phyloP scores from a whole-genome alignment of 2,888 invertebrate genomes.

The Melinopterus prodromus region DNA sequence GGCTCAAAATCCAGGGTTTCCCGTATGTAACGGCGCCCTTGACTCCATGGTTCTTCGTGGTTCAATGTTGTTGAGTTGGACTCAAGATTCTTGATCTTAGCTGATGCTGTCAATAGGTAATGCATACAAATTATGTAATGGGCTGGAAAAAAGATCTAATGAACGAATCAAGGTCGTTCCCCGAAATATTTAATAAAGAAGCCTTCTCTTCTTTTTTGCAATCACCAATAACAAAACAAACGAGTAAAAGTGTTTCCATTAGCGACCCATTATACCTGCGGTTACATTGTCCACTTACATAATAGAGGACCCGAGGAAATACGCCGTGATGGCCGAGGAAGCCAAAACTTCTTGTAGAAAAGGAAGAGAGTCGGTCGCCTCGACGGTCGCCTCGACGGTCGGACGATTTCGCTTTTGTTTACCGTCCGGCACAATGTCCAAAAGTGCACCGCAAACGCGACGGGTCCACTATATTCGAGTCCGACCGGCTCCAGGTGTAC shows the following conservation, averaged over 20 bases:
- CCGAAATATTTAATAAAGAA: not conserved
- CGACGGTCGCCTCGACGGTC: not conserved
- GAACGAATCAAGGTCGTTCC: constrained; percentile 11
- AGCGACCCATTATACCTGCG: not conserved
- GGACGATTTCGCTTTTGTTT: constrained; percentile 27
- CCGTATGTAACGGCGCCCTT: no score
- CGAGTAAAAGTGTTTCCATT: constrained; percentile 10
- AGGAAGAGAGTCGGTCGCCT: not conserved
- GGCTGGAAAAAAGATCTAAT: not conserved
- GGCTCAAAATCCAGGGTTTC: no score
- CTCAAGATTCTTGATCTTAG: no score
- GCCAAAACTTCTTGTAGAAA: not conserved
- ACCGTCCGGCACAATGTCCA: constrained; percentile 13
- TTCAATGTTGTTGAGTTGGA: no score
- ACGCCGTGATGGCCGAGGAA: not conserved
- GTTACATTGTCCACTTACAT: not conserved
- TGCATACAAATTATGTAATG: not conserved
- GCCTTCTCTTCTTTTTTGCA: constrained; percentile 4
- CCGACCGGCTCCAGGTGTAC: constrained; percentile 5
- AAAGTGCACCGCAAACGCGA: not conserved
- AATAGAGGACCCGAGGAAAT: not conserved
- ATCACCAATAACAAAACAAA: constrained; percentile 20
- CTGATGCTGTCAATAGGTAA: no score
- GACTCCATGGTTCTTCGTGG: no score
- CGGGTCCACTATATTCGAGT: constrained; percentile 4